These are phyloP conservation scores for Saturnia japonica DNA, from an alignment of 2,888 invertebrate genomes.

Conservation along the genomic window DNA sequence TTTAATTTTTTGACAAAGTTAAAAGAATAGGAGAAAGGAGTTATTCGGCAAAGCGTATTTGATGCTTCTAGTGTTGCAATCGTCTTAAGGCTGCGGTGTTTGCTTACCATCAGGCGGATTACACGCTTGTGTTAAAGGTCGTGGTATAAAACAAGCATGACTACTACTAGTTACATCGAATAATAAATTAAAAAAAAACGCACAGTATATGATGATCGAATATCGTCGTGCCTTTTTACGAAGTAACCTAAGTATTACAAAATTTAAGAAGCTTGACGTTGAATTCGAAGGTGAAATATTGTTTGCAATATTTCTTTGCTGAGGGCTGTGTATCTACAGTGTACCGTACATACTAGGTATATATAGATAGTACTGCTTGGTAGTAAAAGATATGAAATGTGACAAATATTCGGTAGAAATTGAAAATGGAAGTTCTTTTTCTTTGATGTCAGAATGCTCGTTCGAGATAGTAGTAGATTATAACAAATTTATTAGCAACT, in stretches of 20 bases:
- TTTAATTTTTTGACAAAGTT: too few species aligned
- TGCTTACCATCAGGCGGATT: too few species aligned
- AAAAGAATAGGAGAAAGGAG: too few species aligned
- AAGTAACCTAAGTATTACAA: constrained; percentile 7
- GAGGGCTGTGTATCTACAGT: constrained; percentile 9
- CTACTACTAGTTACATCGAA: neutral
- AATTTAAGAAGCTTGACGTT: constrained; percentile 11
- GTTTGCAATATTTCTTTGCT: constrained; percentile 15
- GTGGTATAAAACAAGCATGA: too few species aligned
- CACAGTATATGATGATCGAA: neutral
- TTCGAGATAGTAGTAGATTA: neutral
- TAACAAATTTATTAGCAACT: too few species aligned
- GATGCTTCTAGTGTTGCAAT: too few species aligned
- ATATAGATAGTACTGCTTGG: neutral
- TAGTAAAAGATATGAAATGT: constrained; percentile 15
- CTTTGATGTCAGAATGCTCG: neutral
- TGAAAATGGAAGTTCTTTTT: neutral
- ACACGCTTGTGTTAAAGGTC: too few species aligned
- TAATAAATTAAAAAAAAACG: neutral
- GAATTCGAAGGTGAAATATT: constrained; percentile 20
- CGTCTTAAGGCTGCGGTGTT: too few species aligned
- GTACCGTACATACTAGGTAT: too few species aligned
- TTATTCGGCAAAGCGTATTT: too few species aligned
- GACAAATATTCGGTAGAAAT: constrained; percentile 14
- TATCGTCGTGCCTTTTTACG: neutral